Evolutionary conservation across 2,113 vertebrate genomes (phyloP), one percentile per base, ranked within the genome.

Genomic region (Daboia siamensis): DNA sequence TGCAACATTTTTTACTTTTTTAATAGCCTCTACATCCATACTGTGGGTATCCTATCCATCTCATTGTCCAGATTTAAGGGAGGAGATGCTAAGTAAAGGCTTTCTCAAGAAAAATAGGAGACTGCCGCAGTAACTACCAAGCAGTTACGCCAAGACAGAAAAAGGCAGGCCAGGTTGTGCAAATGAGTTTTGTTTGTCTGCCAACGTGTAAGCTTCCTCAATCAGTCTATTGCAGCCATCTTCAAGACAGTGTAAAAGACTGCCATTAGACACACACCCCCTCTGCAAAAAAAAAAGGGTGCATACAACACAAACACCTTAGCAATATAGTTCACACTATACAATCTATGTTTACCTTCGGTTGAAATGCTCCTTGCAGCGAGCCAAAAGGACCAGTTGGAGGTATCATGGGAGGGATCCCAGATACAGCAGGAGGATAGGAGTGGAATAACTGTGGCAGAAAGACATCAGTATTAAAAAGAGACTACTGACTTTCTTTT

Each of bases 291-390:
- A 56, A 87, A 29, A 20, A 55, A 9, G 7, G 17, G 54, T 3
- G 1, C 52, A 1, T 15, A 33, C 4, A n/a, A 15, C 87, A 20
- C 52, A 55, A 33, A 33, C 10, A 11, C 46, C 51, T 21, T 74
- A 52, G 48, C 13, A 0, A 5, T n/a, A 0, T n/a, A 24, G 29
- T 0, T 3, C 0, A 86, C 3, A 87, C 9, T 5, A 0, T 23
- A 93, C 13, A 24, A 1, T 94, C 39, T 46, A 55, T 5, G 29
- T 56, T 97, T 97, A 99, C 99, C 98, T 99, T 99, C 94, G 99
- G 99, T 69, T 99, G 99, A 96, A 99, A 99, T n/a, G 99, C 99
- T 95, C 99, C 99, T 97, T 99, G 99, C 48, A 99, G 98, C 0
- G 99, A 99, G 95, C 99, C 98, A 69, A 99, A 99, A 90, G 99